A percentile compares a stretch with the other conserved stretches of the same genome.
These are phyloP conservation scores for Branchellion lobata DNA, from an alignment of 2,888 invertebrate genomes.

Conservation along the genomic window DNA sequence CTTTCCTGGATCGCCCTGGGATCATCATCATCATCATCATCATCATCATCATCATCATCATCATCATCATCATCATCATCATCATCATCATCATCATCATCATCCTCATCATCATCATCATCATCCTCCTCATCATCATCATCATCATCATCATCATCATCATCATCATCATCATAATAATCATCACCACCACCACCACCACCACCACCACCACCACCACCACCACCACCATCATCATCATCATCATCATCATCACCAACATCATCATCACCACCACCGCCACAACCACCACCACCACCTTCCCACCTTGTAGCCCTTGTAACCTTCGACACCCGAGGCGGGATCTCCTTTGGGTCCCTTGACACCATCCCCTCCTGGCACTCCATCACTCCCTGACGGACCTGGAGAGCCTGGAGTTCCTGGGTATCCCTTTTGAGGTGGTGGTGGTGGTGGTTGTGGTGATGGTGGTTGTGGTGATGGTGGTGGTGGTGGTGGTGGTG, in stretches of 20 bases:
- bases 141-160: no score
- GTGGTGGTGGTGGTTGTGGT: no score
- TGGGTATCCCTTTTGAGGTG: slow-evolving; percentile 49
- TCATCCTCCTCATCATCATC: no score
- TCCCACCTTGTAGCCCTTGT: background rate
- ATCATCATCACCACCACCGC: background rate
- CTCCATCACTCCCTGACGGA: slow-evolving; percentile 78
- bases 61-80: slow-evolving; percentile 15
- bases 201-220: background rate
- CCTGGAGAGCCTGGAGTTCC: slow-evolving; percentile 70
- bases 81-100: background rate
- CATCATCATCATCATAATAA: no score
- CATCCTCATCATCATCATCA: background rate
- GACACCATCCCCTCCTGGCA: slow-evolving; percentile 80
- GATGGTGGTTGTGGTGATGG: no score
- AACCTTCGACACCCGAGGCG: background rate
- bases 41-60: background rate
- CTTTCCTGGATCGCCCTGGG: slow-evolving; percentile 14
- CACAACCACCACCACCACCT: background rate
- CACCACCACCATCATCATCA: background rate
- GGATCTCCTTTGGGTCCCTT: background rate
- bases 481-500: no score
- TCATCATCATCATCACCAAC: no score
- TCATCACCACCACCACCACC: no score
- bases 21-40: background rate